A percentile compares a stretch with the other conserved stretches of the same genome.
These are phyloP conservation scores for Pomatostomus ruficeps DNA, from an alignment of 2,113 vertebrate genomes.

Conservation along the genomic window DNA sequence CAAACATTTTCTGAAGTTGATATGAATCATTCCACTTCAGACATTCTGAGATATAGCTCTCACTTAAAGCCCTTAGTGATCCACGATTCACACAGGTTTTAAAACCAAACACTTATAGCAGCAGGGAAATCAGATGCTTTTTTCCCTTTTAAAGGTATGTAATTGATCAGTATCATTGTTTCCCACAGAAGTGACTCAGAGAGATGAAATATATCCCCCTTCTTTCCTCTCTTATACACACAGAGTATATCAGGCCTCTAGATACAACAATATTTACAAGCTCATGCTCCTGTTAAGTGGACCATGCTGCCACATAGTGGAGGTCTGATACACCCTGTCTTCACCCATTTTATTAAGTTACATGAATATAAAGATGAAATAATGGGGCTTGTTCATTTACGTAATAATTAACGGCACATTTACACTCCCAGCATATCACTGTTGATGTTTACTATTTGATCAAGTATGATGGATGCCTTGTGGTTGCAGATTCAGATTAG, in stretches of 20 bases:
- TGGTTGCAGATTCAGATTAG: conserved; percentile 90
- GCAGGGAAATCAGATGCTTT: not conserved
- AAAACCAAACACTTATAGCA: not conserved
- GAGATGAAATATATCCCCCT: conserved; percentile 1
- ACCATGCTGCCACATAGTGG: conserved; percentile 90
- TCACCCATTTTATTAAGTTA: not conserved
- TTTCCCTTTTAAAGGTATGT: not conserved
- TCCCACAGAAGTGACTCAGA: not conserved
- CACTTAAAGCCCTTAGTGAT: not conserved
- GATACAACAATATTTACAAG: not conserved
- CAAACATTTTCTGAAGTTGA: not conserved
- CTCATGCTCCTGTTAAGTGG: conserved; percentile 69
- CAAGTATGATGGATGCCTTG: conserved; percentile 92
- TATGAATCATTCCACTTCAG: not conserved
- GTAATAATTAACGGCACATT: conserved; percentile 80
- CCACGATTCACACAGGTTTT: not conserved
- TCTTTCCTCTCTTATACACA: not conserved
- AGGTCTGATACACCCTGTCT: not conserved
- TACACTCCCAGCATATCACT: conserved; percentile 75
- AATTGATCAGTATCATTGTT: not conserved
- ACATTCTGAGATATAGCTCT: not conserved
- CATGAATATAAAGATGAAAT: conserved; percentile 62
- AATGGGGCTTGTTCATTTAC: conserved; percentile 71
- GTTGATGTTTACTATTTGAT: conserved; percentile 88
- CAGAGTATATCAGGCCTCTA: not conserved